Evolutionary conservation across 2,797 vertebrate species (phyloP).

Genomic region (Melopsittacus undulatus): DNA sequence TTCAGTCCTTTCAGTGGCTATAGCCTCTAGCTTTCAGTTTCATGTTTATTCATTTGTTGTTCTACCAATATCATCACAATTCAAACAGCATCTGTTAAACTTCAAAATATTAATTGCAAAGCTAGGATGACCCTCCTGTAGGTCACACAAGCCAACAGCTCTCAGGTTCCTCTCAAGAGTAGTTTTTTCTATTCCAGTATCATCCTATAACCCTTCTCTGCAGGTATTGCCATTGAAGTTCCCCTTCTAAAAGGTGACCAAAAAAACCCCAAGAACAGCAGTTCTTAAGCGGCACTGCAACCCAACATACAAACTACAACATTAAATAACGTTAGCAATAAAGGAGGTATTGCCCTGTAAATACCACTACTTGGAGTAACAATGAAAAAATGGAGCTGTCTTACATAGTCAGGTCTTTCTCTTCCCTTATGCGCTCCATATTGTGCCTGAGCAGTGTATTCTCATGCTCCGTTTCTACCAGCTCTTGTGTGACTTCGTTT

Average conservation of each 20-base stretch:
- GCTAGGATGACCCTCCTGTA: not conserved
- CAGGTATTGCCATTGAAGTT: not conserved
- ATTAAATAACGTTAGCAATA: not conserved
- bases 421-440: constrained; percentile 87
- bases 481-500: constrained; percentile 85
- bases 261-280: not conserved
- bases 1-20: not conserved
- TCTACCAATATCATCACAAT: not conserved
- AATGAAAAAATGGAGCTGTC: not conserved
- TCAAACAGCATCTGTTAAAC: not conserved
- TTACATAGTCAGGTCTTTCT: constrained; percentile 81
- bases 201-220: not conserved
- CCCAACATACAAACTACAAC: not conserved
- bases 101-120: not conserved
- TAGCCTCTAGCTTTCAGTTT: not conserved
- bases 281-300: not conserved
- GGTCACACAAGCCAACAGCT: not conserved
- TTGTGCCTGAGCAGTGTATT: constrained; percentile 82
- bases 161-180: not conserved
- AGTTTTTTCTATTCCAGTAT: not conserved
- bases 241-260: not conserved
- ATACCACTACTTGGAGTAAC: not conserved
- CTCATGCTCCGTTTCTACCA: constrained; percentile 85
- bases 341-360: not conserved
- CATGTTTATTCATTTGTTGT: not conserved